Base-by-base conservation (phyloP, 2,113 vertebrate species). In the Nymphicus hollandicus region DNA sequence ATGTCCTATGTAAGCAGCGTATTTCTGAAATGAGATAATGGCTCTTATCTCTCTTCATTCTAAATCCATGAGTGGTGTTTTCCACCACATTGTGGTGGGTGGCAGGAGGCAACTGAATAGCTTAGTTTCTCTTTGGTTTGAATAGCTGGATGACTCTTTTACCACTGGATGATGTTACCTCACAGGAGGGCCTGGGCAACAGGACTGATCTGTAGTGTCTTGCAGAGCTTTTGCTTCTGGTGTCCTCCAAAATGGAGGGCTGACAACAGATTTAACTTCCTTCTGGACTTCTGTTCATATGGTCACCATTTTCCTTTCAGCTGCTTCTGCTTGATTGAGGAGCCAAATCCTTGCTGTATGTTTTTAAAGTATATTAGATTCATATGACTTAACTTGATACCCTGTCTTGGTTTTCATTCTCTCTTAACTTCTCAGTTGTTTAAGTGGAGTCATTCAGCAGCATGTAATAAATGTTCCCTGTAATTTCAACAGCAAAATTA, bases 311-410 rank as follows among this genome's bases (percentile, higher is more conserved):
- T 95, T 92, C 73, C 61, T 94, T 91, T 93, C 93, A 94, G 68
- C 95, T 94, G 86, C 86, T 69, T 69, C 35, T 61, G 33, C 61
- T 86, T 92, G 65, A 87, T 56, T 72, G 95, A 92, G 93, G 92
- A 91, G 65, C 95, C 77, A 94, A 92, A 95, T 96, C 83, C 77
- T 86, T 91, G 61, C n/a, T 94, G 73, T 96, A 79, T 84, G 95
- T 95, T 96, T 94, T 95, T 89, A 83, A 95, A 95, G 92, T 88
- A 58, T 86, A 94, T 93, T 61, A 4, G 83, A 85, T 96, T 96
- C 88, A 35, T 92, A 88, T 84, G 92, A 86, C 85, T 96, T 89
- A 92, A 96, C 82, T 94, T 90, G 95, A 95, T 95, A 95, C 88
- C 28, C 69, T 88, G 88, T 78, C 80, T 95, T 93, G 86, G 80